Conservation (phyloP, 2,888 invertebrate species). For the Sipha maydis region DNA sequence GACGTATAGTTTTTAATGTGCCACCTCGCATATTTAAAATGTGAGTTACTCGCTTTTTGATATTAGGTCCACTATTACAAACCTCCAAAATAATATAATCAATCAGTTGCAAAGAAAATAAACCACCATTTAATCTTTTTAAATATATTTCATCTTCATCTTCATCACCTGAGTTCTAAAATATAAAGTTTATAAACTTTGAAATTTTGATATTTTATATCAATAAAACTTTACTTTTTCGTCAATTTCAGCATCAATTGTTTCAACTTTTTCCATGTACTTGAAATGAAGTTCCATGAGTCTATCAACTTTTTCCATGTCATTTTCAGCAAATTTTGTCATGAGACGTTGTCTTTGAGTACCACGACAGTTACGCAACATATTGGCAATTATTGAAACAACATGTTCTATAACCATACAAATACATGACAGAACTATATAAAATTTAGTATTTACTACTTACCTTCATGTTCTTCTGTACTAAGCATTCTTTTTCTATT, state of each 20-base stretch:
- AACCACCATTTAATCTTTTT: conserved; percentile 88
- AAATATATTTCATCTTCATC: conserved; percentile 89
- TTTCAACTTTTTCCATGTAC: conserved; percentile 91
- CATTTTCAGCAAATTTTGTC: conserved; percentile 96
- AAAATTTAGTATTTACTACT: neutral
- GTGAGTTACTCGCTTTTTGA: conserved; percentile 88
- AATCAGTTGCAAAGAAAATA: conserved; percentile 95
- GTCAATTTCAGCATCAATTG: conserved; percentile 74
- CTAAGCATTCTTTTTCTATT: conserved; percentile 81
- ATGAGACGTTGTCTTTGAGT: conserved; percentile 89
- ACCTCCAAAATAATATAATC: conserved; percentile 89
- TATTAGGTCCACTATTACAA: conserved; percentile 76
- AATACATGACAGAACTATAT: conserved; percentile 60
- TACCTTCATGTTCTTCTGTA: conserved; percentile 89
- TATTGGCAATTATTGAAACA: conserved; percentile 89
- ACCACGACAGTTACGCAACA: conserved; percentile 91
- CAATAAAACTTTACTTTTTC: conserved; percentile 50
- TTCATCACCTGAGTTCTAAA: conserved; percentile 73
- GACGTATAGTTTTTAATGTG: conserved; percentile 90
- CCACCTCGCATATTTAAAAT: conserved; percentile 90
- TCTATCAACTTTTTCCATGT: conserved; percentile 97
- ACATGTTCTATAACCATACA: conserved; percentile 79
- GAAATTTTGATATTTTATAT: conserved; percentile 66
- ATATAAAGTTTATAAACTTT: neutral
- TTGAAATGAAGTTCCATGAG: conserved; percentile 96